phyloP scores from a whole-genome alignment of 2,113 vertebrate genomes.

The Anguilla japonica region DNA sequence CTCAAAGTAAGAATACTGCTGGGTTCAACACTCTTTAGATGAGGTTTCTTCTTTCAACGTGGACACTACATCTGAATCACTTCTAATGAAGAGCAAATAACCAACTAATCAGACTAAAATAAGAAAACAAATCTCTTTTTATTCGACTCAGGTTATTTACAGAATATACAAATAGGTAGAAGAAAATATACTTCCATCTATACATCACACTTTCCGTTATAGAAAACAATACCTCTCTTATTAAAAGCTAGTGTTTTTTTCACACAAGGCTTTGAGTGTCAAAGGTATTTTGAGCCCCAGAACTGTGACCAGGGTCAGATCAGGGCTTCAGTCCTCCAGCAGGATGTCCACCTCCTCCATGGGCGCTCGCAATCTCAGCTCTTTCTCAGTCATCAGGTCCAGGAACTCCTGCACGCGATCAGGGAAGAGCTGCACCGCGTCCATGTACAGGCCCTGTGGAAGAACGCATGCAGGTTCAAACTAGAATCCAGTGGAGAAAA shows the following conservation, averaged over 20 bases:
- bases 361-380: constrained; percentile 81
- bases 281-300: neutral
- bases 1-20: neutral
- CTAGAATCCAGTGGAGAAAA: neutral
- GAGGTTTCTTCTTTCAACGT: neutral
- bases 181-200: neutral
- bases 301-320: neutral
- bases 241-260: neutral
- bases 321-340: constrained; percentile 75
- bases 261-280: neutral
- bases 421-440: constrained; percentile 81
- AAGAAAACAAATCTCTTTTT: neutral
- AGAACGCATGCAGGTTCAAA: neutral
- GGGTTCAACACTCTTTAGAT: neutral
- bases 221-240: neutral
- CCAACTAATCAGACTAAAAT: neutral
- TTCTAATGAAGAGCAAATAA: neutral
- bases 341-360: constrained; percentile 89
- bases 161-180: neutral
- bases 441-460: constrained; percentile 81
- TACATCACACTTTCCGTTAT: neutral
- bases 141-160: constrained; percentile 8
- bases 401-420: constrained; percentile 80
- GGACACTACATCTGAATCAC: neutral
- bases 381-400: constrained; percentile 89